Conservation (phyloP, 2,888 invertebrate species). For the Alloplasta piceator region DNA sequence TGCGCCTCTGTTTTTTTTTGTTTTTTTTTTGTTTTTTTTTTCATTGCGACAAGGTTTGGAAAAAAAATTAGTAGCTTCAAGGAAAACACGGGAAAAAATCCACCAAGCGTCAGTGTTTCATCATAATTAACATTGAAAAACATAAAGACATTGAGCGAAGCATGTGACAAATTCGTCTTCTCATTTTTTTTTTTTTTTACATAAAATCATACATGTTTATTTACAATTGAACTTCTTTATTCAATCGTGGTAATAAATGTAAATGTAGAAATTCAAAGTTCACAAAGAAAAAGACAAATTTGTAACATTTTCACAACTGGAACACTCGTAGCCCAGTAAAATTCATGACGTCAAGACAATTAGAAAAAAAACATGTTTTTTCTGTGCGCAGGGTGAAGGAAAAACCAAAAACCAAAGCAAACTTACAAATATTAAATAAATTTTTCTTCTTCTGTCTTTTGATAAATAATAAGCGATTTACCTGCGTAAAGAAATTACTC, state of each 20-base stretch:
- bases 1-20: constrained; percentile 87
- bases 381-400: constrained; percentile 36
- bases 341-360: background rate
- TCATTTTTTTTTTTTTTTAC: too few relatives aligned
- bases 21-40: constrained; percentile 41
- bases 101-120: background rate
- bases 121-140: background rate
- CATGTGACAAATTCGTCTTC: background rate
- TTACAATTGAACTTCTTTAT: background rate
- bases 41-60: constrained; percentile 22
- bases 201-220: background rate
- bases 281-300: background rate
- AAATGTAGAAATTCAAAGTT: background rate
- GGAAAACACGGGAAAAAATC: constrained; percentile 5
- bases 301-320: constrained; percentile 4
- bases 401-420: constrained; percentile 63
- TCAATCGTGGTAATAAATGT: background rate
- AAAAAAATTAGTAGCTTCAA: constrained; percentile 24
- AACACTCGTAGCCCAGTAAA: background rate
- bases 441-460: constrained; percentile 22
- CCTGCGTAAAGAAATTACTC: constrained; percentile 83
- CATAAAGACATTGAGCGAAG: background rate
- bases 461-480: constrained; percentile 42
- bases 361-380: constrained; percentile 41
- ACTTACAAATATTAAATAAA: constrained; percentile 44